A percentile compares a stretch with the other conserved stretches of the same genome.
Evolutionary conservation across 2,797 vertebrate species (phyloP).

Genomic region (Ficedula albicollis): DNA sequence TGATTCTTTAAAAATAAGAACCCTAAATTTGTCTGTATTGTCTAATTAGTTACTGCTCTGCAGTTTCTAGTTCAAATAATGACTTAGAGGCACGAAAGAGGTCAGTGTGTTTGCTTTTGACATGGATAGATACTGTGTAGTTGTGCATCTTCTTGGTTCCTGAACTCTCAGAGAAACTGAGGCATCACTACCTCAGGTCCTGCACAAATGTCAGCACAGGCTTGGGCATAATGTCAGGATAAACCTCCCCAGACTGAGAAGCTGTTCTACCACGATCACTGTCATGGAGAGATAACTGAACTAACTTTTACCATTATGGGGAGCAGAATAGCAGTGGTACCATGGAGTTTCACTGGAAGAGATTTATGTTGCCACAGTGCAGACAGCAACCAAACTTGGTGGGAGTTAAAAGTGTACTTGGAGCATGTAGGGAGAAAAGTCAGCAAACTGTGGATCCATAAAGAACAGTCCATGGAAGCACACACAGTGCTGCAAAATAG

Average conservation of each 20-base stretch:
- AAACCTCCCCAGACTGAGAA: background rate
- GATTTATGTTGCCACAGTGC: background rate
- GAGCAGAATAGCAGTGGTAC: background rate
- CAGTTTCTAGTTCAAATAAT: background rate
- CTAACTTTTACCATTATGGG: background rate
- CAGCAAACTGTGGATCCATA: background rate
- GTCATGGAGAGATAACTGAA: background rate
- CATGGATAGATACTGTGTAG: rapidly evolving
- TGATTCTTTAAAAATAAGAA: background rate
- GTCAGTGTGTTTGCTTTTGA: background rate
- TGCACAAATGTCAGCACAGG: background rate
- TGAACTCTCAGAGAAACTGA: background rate
- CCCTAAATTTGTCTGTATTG: background rate
- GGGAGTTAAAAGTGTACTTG: background rate
- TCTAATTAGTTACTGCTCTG: background rate
- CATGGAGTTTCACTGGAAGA: background rate
- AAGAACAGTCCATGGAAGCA: background rate
- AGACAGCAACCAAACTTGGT: background rate
- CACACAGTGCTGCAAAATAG: background rate
- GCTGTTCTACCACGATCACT: rapidly evolving
- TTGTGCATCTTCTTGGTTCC: background rate
- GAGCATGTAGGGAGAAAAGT: background rate
- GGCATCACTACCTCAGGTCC: background rate
- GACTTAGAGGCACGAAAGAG: background rate
- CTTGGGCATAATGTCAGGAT: background rate